Evolutionary conservation across 2,113 vertebrate genomes (phyloP).

Genomic region (Cyprinus carpio): DNA sequence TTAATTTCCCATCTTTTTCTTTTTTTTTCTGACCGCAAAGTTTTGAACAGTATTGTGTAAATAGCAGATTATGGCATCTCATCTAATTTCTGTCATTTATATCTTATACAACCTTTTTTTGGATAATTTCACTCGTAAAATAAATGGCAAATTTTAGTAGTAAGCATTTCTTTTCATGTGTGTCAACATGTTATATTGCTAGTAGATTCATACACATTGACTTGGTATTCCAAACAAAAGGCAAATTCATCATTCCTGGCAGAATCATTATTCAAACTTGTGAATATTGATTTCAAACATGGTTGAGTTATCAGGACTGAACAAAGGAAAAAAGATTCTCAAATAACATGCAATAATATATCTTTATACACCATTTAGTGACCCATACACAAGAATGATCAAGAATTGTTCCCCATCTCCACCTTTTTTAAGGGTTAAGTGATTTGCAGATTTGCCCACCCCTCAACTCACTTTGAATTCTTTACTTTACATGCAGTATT

Average conservation of each 20-base stretch:
- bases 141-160: background rate
- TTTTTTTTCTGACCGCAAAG: no score
- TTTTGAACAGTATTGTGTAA: no score
- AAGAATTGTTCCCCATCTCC: background rate
- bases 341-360: background rate
- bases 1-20: no score
- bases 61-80: no score
- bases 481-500: background rate
- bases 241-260: conserved; percentile 17
- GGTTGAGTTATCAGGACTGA: background rate
- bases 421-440: background rate
- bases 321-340: conserved; percentile 10
- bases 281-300: conserved; percentile 37
- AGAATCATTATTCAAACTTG: conserved; percentile 35
- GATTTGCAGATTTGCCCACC: background rate
- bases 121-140: no score
- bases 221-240: background rate
- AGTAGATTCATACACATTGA: background rate
- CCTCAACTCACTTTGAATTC: background rate
- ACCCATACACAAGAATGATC: background rate
- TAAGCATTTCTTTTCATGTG: conserved; percentile 12
- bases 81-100: no score
- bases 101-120: no score
- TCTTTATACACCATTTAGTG: background rate
- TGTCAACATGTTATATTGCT: background rate